Evolutionary conservation across 1,140 invertebrate species (phyloP).

Genomic region (Apis cerana): DNA sequence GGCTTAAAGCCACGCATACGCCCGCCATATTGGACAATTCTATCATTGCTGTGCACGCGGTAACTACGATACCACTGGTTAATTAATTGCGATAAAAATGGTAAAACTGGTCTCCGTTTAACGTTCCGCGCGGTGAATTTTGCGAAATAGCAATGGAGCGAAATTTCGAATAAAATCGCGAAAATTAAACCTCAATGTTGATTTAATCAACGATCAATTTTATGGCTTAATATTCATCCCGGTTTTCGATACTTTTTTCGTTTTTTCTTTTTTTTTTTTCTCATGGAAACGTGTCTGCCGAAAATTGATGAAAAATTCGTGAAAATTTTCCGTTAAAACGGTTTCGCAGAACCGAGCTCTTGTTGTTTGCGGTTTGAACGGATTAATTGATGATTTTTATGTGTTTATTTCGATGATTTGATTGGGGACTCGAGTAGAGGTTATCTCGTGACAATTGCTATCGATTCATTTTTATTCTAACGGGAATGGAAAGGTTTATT

Average conservation of each 20-base stretch:
- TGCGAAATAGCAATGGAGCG: neutral
- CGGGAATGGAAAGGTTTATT: neutral
- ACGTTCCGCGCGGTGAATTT: neutral
- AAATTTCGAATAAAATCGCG: constrained; percentile 2
- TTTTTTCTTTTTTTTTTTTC: neutral
- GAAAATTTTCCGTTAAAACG: neutral
- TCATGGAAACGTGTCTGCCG: neutral
- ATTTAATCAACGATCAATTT: constrained; percentile 28
- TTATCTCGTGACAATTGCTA: neutral
- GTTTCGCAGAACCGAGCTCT: neutral
- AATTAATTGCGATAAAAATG: neutral
- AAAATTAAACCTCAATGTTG: constrained; percentile 4
- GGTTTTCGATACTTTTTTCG: neutral
- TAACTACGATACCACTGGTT: too few species aligned
- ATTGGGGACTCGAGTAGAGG: neutral
- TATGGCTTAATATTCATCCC: neutral
- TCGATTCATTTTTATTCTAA: neutral
- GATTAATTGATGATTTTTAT: constrained; percentile 23
- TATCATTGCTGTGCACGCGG: too few species aligned
- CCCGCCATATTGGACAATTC: constrained; percentile 25
- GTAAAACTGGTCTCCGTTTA: neutral
- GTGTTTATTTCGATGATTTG: neutral
- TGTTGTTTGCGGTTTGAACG: neutral
- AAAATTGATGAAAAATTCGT: constrained; percentile 2
- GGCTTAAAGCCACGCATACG: constrained; percentile 46